Evolutionary conservation across 2,113 vertebrate genomes (phyloP), one percentile per base, ranked within the genome.

Genomic region (Nyctibius bracteatus): DNA sequence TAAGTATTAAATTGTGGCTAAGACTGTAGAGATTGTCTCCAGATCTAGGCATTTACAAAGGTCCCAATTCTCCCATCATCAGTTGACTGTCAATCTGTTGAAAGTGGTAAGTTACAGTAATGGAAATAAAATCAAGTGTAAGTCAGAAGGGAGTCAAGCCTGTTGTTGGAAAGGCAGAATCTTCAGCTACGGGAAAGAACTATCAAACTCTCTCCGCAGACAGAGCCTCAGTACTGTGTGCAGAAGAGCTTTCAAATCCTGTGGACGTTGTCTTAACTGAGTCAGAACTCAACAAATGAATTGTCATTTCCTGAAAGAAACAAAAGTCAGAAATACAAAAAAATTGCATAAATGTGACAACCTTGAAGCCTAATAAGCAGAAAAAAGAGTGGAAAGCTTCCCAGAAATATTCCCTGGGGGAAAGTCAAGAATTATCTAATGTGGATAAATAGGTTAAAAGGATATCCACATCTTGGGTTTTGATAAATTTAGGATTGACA

Each of bases 401-500:
- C 83, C 65, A 92, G 86, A 95, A 95, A 67, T 51, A 12, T 78
- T 90, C 92, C 94, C 63, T 39, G 52, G 62, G 93, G 92, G 96
- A 91, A 97, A 96, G 91, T 93, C 88, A 96, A 95, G 90, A 95
- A 91, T 94, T 95, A 97, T 95, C 92, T 98, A 94, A 96, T 84
- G 72, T 85, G 83, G 88, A 91, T 97, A 96, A 97, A 96, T 88
- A 88, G 84, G 73, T 92, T 96, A 97, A 94, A 78, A 91, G 92
- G 73, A 97, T 94, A 91, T 92, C 92, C 92, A 86, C 59, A 47
- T 97, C 90, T 95, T 96, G 89, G 37, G 44, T 78, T 94, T 96
- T 95, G 90, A 95, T 95, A 96, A 84, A 93, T 95, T 94, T 90
- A 90, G 95, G 94, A 95, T 90, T 97, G 95, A 97, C 96, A 96